Evolutionary conservation across 2,113 vertebrate species (phyloP).

Genomic region (Catharus minimus): DNA sequence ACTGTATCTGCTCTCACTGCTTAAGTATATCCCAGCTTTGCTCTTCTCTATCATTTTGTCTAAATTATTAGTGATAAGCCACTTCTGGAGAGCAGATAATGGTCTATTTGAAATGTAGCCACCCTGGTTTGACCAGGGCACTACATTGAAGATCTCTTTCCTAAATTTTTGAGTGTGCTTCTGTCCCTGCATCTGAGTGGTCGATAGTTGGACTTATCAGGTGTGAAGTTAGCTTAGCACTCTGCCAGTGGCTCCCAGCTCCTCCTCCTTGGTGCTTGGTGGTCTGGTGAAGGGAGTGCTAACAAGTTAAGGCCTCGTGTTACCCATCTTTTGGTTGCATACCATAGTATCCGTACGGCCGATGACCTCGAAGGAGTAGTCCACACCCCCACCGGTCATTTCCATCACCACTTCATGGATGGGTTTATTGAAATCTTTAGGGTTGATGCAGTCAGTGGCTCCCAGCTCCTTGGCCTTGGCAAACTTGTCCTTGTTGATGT

Average conservation of each 20-base stretch:
- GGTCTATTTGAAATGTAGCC: background rate
- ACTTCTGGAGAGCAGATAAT: background rate
- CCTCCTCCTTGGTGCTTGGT: background rate
- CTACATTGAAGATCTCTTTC: background rate
- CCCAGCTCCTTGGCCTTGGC: constrained; percentile 77
- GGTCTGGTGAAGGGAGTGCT: background rate
- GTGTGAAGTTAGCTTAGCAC: background rate
- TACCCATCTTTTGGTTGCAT: background rate
- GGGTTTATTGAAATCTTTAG: constrained; percentile 70
- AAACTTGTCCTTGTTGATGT: constrained; percentile 81
- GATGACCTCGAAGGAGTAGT: constrained; percentile 85
- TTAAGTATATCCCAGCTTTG: background rate
- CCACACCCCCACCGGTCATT: constrained; percentile 77
- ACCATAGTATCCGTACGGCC: constrained; percentile 81
- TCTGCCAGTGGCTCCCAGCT: background rate
- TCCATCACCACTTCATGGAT: constrained; percentile 80
- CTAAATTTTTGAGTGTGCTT: background rate
- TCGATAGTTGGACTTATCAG: background rate
- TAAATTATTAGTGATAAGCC: background rate
- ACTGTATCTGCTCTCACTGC: background rate
- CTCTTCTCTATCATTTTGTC: background rate
- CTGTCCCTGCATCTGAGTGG: background rate
- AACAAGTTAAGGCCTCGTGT: background rate
- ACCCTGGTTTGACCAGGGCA: background rate
- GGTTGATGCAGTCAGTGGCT: constrained; percentile 84